Conservation (phyloP, 2,113 vertebrate genomes). For the Indicator maculatus region DNA sequence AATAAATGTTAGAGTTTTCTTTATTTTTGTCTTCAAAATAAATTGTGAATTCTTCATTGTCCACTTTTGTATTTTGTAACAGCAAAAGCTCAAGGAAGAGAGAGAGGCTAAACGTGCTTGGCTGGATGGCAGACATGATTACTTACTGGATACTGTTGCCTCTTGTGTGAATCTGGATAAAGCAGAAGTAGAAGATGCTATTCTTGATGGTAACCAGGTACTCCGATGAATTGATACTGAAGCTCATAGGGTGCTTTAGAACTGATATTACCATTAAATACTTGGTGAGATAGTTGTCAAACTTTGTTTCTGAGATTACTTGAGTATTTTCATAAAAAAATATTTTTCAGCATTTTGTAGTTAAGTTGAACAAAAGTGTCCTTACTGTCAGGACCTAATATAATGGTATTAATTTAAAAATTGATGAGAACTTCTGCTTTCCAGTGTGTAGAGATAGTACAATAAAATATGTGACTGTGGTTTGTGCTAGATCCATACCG, state of each 20-base stretch:
- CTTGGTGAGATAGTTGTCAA: neutral
- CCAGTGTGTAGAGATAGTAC: neutral
- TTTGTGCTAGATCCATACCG: neutral
- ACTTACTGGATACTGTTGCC: slow-evolving; percentile 85
- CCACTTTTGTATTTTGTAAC: neutral
- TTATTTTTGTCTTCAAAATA: neutral
- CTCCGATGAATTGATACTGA: neutral
- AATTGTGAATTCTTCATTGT: neutral
- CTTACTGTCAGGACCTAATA: neutral
- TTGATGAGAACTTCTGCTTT: neutral
- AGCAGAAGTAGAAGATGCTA: slow-evolving; percentile 87
- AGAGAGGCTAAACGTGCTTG: slow-evolving; percentile 87
- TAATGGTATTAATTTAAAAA: neutral
- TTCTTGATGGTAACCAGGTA: slow-evolving; percentile 92
- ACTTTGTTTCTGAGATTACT: neutral
- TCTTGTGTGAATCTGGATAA: slow-evolving; percentile 86
- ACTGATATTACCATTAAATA: neutral
- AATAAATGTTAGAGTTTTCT: neutral
- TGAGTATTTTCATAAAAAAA: neutral
- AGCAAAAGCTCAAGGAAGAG: slow-evolving; percentile 95
- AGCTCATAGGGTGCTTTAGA: neutral
- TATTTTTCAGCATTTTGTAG: neutral
- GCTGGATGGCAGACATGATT: slow-evolving; percentile 89
- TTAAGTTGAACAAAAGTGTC: neutral
- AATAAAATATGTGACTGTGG: neutral